Evolutionary conservation across 2,113 vertebrate genomes (phyloP).

Genomic region (Mionectes macconnelli): DNA sequence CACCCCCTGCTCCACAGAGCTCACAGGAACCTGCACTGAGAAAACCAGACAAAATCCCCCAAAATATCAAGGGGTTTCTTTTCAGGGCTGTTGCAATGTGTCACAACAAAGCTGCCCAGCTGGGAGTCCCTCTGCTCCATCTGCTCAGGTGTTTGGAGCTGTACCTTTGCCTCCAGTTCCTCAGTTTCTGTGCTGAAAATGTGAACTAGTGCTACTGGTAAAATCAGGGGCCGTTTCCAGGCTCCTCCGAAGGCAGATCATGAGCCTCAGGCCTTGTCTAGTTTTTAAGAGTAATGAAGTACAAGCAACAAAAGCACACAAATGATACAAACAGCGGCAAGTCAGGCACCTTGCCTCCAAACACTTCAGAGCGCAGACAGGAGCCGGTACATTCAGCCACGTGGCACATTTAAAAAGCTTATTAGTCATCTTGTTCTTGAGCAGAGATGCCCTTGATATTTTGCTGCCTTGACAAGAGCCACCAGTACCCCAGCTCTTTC

Average conservation of each 20-base stretch:
- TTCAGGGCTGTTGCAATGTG: background rate
- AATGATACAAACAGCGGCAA: background rate
- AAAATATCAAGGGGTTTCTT: background rate
- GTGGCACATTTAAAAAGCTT: background rate
- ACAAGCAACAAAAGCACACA: background rate
- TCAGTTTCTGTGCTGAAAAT: background rate
- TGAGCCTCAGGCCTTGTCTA: background rate
- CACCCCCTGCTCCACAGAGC: background rate
- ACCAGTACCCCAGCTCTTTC: background rate
- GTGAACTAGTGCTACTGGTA: background rate
- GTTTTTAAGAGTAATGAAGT: background rate
- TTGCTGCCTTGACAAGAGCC: background rate
- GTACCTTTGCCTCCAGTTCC: background rate
- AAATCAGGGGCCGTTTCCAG: background rate
- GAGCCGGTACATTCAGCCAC: background rate
- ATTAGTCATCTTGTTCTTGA: background rate
- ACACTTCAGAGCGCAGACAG: background rate
- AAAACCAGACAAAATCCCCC: too few species aligned
- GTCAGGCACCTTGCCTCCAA: background rate
- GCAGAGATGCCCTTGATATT: background rate
- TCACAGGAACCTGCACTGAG: rapidly evolving
- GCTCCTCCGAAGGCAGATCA: background rate
- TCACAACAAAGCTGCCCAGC: background rate
- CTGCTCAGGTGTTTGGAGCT: background rate
- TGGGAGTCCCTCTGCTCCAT: background rate